Evolutionary conservation across 1,140 invertebrate species (phyloP).

Genomic region (Drosophila pseudoobscura): DNA sequence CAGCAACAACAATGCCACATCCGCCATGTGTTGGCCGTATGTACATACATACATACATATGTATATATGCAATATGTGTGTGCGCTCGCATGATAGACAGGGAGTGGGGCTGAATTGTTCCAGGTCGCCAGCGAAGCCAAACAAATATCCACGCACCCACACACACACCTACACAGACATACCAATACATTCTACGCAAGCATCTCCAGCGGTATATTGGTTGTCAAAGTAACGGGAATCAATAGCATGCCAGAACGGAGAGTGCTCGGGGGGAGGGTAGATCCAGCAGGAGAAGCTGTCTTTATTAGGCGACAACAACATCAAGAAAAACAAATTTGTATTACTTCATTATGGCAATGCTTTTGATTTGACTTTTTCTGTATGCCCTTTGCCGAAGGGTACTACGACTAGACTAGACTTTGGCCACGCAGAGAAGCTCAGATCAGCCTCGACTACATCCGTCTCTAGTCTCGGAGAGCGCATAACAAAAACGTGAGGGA

Average conservation of each 20-base stretch:
- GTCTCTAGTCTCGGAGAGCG: too few relatives aligned
- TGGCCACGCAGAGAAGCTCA: too few relatives aligned
- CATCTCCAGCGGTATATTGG: slow-evolving; percentile 63
- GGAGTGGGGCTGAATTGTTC: slow-evolving; percentile 10
- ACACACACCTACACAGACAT: too few relatives aligned
- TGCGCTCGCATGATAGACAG: slow-evolving; percentile 32
- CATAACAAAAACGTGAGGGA: too few relatives aligned
- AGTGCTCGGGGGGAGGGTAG: too few relatives aligned
- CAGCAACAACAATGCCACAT: slow-evolving; percentile 40
- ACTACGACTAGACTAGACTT: too few relatives aligned
- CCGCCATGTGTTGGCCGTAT: slow-evolving; percentile 4
- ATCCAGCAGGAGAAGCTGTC: slow-evolving; percentile 23
- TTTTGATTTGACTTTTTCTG: slow-evolving; percentile 59
- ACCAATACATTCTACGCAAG: slow-evolving; percentile 15
- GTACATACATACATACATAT: slow-evolving; percentile 17
- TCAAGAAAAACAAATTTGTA: slow-evolving; percentile 58
- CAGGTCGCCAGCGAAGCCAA: slow-evolving; percentile 64
- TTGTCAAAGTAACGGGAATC: slow-evolving; percentile 73
- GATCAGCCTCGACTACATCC: too few relatives aligned
- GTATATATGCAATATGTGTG: slow-evolving; percentile 1
- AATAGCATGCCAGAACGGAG: slow-evolving; percentile 38
- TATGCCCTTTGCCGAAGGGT: too few relatives aligned
- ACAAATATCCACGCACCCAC: slow-evolving; percentile 48
- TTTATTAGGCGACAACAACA: slow-evolving; percentile 65
- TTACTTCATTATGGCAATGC: slow-evolving; percentile 71